Base-by-base conservation (phyloP, 2,797 vertebrate genomes). In the Falco biarmicus region DNA sequence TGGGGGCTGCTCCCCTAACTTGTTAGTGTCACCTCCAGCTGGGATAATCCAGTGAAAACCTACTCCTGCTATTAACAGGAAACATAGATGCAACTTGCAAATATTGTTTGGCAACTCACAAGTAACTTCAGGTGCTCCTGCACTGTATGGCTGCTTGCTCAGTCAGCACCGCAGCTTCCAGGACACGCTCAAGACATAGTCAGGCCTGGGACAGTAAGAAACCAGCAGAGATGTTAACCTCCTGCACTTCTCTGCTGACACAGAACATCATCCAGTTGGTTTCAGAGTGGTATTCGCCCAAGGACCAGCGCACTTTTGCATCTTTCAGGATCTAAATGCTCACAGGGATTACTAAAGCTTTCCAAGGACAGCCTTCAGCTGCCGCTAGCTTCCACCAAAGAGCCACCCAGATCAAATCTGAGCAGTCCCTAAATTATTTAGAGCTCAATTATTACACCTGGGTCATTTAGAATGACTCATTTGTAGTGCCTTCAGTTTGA, bases 391-490 rank as follows among this genome's bases (percentile, higher is more conserved):
- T 78, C 83, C 48, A 83, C 64, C 73, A 77, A 84, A 68, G 73
- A 70, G 73, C 60, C 86, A 80, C 80, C 61, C 69, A 76, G 86
- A 84, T 56, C 90, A 90, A 90, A 93, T 83, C 88, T 48, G 82
- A 86, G 65, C 51, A 93, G 56, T 4, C 56, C 50, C 74, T 90
- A 41, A 89, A 94, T 96, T 92, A 94, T 96, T 96, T 53, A 93
- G 71, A 70, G 71, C 81, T 92, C 87, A 84, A 53, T 96, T 85
- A 94, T 89, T 84, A 90, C 61, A 95, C 95, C 92, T 80, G 84
- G 95, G 71, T 90, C 83, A 88, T 48, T 63, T 73, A 88, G 59
- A 89, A 90, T 92, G 92, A 96, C 70, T 96, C 90, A 91, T 53
- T 82, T 68, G 66, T 37, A 63, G 70, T 20, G 56, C 32, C 82